Percentiles rank a stretch among this genome's conserved stretches.
These are phyloP conservation scores for Gryllus longicercus DNA, from an alignment of 2,888 invertebrate species.

Conservation along the genomic window DNA sequence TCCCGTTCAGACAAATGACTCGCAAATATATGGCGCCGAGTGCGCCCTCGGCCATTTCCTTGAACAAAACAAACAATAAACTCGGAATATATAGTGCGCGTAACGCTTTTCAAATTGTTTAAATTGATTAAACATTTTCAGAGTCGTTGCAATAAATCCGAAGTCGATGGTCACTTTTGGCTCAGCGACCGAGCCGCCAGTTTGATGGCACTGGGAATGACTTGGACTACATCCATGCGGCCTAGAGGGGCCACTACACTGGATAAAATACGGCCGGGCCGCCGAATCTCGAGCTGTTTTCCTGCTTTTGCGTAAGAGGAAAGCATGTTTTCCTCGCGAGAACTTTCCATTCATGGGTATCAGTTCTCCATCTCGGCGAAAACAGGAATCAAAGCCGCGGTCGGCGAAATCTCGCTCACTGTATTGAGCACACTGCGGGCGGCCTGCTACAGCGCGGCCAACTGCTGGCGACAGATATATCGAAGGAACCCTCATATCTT, in stretches of 20 bases:
- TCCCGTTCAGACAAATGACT: no score
- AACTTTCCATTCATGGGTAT: slow-evolving; percentile 17
- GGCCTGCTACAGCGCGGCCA: no score
- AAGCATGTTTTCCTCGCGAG: slow-evolving; percentile 1
- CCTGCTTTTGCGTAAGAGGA: slow-evolving; percentile 8
- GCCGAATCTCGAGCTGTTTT: background rate
- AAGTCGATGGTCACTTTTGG: slow-evolving; percentile 17
- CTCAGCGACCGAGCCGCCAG: background rate
- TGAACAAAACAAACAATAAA: slow-evolving; percentile 8
- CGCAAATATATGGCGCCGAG: no score
- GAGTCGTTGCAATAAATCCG: slow-evolving; percentile 17
- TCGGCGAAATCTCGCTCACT: background rate
- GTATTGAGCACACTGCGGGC: no score
- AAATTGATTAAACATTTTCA: slow-evolving; percentile 2
- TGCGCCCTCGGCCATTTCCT: background rate
- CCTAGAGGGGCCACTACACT: background rate
- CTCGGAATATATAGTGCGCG: background rate
- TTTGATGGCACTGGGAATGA: slow-evolving; percentile 3
- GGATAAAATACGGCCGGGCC: background rate
- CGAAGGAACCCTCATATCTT: no score
- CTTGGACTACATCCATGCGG: background rate
- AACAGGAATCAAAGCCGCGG: background rate
- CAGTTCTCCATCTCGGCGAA: background rate
- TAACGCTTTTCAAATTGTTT: slow-evolving; percentile 9
- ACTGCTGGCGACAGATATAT: no score